Evolutionary conservation across 2,797 vertebrate species (phyloP).

Genomic region (Chelon auratus): DNA sequence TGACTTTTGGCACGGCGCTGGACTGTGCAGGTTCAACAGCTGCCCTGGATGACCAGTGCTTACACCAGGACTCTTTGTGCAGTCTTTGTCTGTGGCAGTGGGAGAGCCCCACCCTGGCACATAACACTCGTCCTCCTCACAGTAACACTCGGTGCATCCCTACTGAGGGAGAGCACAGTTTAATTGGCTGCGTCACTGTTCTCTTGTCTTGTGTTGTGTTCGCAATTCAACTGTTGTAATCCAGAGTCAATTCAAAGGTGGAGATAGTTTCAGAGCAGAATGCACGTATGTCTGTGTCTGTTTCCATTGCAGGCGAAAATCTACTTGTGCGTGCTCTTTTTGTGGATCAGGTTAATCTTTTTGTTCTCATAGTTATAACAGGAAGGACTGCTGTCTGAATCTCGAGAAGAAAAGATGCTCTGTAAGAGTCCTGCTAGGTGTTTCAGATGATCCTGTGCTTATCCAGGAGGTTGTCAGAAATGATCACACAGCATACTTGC

Average conservation of each 20-base stretch:
- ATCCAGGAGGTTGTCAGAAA: constrained; percentile 22
- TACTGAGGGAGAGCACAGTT: constrained; percentile 13
- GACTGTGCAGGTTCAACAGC: constrained; percentile 39
- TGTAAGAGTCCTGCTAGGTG: constrained; percentile 28
- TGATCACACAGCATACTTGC: not conserved
- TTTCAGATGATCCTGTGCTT: constrained; percentile 36
- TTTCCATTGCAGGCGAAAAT: constrained; percentile 48
- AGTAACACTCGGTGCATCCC: constrained; percentile 48
- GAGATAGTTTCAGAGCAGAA: constrained; percentile 18
- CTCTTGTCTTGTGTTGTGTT: constrained; percentile 14
- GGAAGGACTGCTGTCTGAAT: not conserved
- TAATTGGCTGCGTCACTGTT: constrained; percentile 33
- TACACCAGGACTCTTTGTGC: constrained; percentile 36
- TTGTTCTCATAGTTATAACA: not conserved
- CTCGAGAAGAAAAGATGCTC: constrained; percentile 3
- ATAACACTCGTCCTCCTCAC: constrained; percentile 53
- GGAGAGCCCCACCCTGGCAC: constrained; percentile 73
- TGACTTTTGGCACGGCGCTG: constrained; percentile 39
- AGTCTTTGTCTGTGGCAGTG: constrained; percentile 78
- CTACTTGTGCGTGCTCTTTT: constrained; percentile 36
- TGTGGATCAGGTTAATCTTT: constrained; percentile 12
- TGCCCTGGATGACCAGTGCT: constrained; percentile 40
- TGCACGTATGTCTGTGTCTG: constrained; percentile 26
- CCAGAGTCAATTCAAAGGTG: constrained; percentile 30
- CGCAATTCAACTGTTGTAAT: constrained; percentile 47